A percentile compares a stretch with the other conserved stretches of the same genome.
These are phyloP conservation scores for Otis tarda DNA, from an alignment of 2,113 vertebrate genomes.

Conservation along the genomic window DNA sequence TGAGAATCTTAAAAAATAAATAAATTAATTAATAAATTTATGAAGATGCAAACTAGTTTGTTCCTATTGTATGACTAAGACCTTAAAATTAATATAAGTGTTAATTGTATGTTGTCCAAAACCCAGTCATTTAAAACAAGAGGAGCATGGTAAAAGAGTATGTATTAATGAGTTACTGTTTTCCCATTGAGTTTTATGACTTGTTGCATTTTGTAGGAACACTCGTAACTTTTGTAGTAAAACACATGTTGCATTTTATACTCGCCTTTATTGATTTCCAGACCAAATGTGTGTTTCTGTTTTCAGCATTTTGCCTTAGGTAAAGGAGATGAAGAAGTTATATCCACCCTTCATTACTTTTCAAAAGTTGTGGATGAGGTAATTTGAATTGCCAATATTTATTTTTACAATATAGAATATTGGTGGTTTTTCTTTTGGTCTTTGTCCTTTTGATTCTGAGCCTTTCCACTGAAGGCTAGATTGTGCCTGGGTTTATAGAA, in stretches of 20 bases:
- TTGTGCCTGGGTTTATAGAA: not conserved
- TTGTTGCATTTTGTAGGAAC: not conserved
- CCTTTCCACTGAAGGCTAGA: not conserved
- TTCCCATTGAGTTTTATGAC: not conserved
- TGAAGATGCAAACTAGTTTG: not conserved
- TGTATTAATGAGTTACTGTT: not conserved
- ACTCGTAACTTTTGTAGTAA: not conserved
- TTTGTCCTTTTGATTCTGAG: not conserved
- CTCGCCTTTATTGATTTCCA: not conserved
- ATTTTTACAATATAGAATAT: not conserved
- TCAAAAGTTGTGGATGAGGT: constrained; percentile 95
- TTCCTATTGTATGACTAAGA: not conserved
- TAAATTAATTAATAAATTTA: not conserved
- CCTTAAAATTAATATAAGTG: not conserved
- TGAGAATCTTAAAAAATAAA: not conserved
- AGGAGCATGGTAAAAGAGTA: not conserved
- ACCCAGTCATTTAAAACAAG: not conserved
- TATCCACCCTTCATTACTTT: constrained; percentile 90
- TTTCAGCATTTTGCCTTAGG: constrained; percentile 94
- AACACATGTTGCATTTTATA: not conserved
- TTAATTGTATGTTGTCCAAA: not conserved
- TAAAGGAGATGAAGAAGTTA: constrained; percentile 97
- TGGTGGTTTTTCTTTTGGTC: not conserved
- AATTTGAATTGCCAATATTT: constrained; percentile 41
- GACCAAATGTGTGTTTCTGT: constrained; percentile 12